Evolutionary conservation across 2,113 vertebrate genomes (phyloP).

Genomic region (Crotalus horridus): DNA sequence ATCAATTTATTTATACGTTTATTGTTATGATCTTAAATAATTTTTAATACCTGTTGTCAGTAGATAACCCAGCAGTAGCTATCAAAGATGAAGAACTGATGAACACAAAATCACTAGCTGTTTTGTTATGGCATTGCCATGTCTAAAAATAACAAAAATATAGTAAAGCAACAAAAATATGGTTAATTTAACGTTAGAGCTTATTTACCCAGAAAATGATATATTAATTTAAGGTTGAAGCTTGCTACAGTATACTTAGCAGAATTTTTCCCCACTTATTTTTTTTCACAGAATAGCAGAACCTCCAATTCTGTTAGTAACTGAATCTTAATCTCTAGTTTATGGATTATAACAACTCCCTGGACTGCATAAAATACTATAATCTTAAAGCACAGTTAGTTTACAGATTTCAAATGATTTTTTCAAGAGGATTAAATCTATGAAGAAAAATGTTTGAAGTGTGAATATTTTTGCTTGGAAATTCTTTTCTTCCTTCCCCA

Average conservation of each 20-base stretch:
- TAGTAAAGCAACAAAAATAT: not conserved
- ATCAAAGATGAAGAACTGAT: conserved; percentile 95
- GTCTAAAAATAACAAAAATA: conserved; percentile 72
- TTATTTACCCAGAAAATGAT: not conserved
- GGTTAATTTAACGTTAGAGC: not conserved
- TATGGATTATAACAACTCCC: not conserved
- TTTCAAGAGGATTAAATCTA: not conserved
- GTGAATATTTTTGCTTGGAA: not conserved
- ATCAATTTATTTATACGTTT: not conserved
- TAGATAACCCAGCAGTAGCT: conserved; percentile 91
- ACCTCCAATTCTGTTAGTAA: not conserved
- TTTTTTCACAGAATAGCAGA: not conserved
- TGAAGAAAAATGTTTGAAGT: not conserved
- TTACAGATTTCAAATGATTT: not conserved
- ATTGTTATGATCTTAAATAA: not conserved
- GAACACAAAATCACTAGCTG: conserved; percentile 95
- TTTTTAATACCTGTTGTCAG: conserved; percentile 86
- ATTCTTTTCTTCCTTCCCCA: not conserved
- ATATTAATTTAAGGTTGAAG: not conserved
- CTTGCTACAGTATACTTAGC: not conserved
- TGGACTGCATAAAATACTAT: not conserved
- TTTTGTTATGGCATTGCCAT: conserved; percentile 97
- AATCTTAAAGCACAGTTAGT: not conserved
- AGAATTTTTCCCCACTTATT: not conserved
- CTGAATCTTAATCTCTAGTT: not conserved